Evolutionary conservation across 2,888 invertebrate species (phyloP).

Genomic region (Trissonchulus sp.): DNA sequence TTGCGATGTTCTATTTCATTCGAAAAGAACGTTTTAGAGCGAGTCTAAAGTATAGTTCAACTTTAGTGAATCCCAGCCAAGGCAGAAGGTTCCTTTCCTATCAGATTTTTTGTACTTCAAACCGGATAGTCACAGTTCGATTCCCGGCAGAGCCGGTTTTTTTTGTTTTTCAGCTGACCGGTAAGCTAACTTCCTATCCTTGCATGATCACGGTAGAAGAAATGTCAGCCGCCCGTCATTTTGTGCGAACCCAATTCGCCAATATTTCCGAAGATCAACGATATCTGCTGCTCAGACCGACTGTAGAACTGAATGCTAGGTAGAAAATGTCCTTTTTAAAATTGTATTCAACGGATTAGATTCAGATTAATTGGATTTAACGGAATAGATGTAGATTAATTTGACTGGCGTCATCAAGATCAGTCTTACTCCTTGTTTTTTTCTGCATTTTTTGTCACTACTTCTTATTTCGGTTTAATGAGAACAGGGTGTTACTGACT

Average conservation of each 20-base stretch:
- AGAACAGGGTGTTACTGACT: too few species aligned
- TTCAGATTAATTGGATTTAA: slow-evolving; percentile 3
- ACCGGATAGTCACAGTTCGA: too few species aligned
- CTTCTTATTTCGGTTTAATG: too few species aligned
- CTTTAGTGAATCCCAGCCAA: too few species aligned
- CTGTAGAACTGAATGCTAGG: slow-evolving; percentile 88
- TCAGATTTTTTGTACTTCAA: too few species aligned
- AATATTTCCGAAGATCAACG: slow-evolving; percentile 70
- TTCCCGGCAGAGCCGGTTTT: slow-evolving; percentile 2
- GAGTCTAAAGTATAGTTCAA: too few species aligned
- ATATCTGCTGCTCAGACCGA: slow-evolving; percentile 77
- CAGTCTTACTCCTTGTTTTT: too few species aligned
- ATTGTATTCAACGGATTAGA: slow-evolving; percentile 44
- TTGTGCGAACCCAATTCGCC: slow-evolving; percentile 74
- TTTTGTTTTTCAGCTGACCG: slow-evolving; percentile 62
- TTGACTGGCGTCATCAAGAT: not conserved
- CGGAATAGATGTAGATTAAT: not conserved
- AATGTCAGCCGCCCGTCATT: slow-evolving; percentile 92
- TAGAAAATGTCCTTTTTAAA: slow-evolving; percentile 57
- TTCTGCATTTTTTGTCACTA: too few species aligned
- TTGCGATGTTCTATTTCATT: too few species aligned
- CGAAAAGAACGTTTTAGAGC: too few species aligned
- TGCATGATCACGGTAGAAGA: slow-evolving; percentile 91
- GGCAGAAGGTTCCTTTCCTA: too few species aligned
- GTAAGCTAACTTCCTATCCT: slow-evolving; percentile 77